These are phyloP conservation scores for Pararge aegeria DNA, from an alignment of 1,140 invertebrate species.

Conservation along the genomic window DNA sequence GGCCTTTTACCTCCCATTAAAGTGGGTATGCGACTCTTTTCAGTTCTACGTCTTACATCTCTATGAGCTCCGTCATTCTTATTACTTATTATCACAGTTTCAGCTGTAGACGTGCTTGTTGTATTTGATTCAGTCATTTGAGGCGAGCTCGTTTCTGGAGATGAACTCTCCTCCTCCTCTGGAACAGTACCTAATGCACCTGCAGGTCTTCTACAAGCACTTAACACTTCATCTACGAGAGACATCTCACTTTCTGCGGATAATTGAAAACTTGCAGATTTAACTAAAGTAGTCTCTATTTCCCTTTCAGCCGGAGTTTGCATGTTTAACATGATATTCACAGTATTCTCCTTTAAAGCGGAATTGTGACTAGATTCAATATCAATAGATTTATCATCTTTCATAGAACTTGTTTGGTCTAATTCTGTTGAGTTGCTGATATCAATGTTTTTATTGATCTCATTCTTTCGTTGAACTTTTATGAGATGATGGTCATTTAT, in stretches of 20 bases:
- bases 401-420: constrained; percentile 36
- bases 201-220: constrained; percentile 66
- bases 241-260: constrained; percentile 60
- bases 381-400: constrained; percentile 54
- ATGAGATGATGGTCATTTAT: constrained; percentile 64
- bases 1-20: constrained; percentile 64
- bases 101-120: constrained; percentile 83
- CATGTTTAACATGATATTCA: constrained; percentile 62
- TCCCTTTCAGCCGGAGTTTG: constrained; percentile 50
- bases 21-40: constrained; percentile 73
- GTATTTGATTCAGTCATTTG: constrained; percentile 84
- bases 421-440: constrained; percentile 45
- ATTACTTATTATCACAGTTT: constrained; percentile 81
- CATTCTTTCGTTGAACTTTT: constrained; percentile 76
- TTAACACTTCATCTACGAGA: constrained; percentile 70
- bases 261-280: constrained; percentile 61
- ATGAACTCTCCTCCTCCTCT: constrained; percentile 81
- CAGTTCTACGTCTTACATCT: constrained; percentile 46
- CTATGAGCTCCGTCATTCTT: constrained; percentile 61
- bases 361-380: constrained; percentile 64
- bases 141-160: constrained; percentile 72
- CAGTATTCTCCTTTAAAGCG: constrained; percentile 66
- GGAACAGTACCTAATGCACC: constrained; percentile 81
- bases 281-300: constrained; percentile 43
- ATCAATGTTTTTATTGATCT: constrained; percentile 73